These are phyloP conservation scores for Criorhina ranunculi DNA, from an alignment of 2,888 invertebrate species.

Conservation along the genomic window DNA sequence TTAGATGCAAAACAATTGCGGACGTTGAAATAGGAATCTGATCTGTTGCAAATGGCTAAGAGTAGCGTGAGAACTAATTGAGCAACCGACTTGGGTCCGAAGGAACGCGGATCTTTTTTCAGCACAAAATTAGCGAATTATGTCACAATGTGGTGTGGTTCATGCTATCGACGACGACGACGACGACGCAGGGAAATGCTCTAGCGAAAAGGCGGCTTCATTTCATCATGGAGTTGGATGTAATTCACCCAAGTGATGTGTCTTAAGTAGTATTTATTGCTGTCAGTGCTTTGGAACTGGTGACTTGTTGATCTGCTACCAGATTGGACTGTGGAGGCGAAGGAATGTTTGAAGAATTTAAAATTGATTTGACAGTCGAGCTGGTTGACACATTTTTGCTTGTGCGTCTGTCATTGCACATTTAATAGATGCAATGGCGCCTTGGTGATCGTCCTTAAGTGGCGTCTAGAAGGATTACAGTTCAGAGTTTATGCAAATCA, in stretches of 20 bases:
- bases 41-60: not conserved
- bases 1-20: conserved; percentile 62
- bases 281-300: conserved; percentile 35
- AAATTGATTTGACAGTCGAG: conserved; percentile 64
- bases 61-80: conserved; percentile 76
- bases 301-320: conserved; percentile 34
- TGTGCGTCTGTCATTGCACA: conserved; percentile 53
- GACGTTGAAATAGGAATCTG: conserved; percentile 28
- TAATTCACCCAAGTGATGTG: conserved; percentile 68
- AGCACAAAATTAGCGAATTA: conserved; percentile 72
- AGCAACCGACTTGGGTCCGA: conserved; percentile 50
- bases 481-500: too few relatives aligned
- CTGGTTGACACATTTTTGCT: conserved; percentile 38
- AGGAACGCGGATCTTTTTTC: conserved; percentile 72
- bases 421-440: conserved; percentile 56
- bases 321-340: conserved; percentile 24
- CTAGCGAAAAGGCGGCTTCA: conserved; percentile 57
- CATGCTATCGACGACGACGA: not conserved
- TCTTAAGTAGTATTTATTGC: conserved; percentile 65
- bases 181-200: conserved; percentile 26
- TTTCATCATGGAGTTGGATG: conserved; percentile 57
- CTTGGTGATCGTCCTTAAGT: conserved; percentile 53
- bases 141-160: conserved; percentile 62
- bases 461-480: not conserved
- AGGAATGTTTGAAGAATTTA: conserved; percentile 33